A percentile compares a stretch with the other conserved stretches of the same genome.
These are phyloP conservation scores for Caenorhabditis becei DNA, from an alignment of 2,888 invertebrate genomes.

Conservation along the genomic window DNA sequence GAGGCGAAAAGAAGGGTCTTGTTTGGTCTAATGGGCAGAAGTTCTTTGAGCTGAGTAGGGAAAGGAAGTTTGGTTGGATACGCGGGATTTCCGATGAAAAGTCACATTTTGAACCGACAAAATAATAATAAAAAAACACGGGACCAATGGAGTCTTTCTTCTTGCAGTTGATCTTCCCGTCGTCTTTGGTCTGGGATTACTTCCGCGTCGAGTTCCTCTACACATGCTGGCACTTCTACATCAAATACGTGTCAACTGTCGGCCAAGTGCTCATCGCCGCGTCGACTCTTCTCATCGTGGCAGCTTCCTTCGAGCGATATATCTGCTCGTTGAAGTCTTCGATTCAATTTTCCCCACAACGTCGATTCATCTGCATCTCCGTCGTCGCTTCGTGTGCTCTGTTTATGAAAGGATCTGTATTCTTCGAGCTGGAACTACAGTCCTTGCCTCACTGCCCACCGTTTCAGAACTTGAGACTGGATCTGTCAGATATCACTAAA, in stretches of 20 bases:
- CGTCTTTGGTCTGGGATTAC: slow-evolving; percentile 67
- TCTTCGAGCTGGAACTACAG: slow-evolving; percentile 65
- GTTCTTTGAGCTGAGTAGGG: neutral
- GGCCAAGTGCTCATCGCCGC: slow-evolving; percentile 72
- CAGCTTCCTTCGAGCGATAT: slow-evolving; percentile 75
- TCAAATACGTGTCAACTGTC: slow-evolving; percentile 69
- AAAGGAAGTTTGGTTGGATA: neutral
- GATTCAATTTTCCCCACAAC: slow-evolving; percentile 55
- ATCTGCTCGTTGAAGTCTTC: slow-evolving; percentile 62
- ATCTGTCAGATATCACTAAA: slow-evolving; percentile 60
- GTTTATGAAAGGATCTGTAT: slow-evolving; percentile 68
- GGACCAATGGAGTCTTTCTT: neutral
- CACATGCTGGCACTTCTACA: slow-evolving; percentile 72
- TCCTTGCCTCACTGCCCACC: slow-evolving; percentile 62
- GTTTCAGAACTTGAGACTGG: slow-evolving; percentile 60
- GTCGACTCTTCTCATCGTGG: slow-evolving; percentile 74
- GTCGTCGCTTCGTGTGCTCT: slow-evolving; percentile 58
- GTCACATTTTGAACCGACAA: no score
- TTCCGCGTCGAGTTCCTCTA: slow-evolving; percentile 65
- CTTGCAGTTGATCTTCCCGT: slow-evolving; percentile 71
- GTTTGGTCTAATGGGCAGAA: slow-evolving; percentile 17
- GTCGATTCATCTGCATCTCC: slow-evolving; percentile 47
- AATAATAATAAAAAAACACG: neutral
- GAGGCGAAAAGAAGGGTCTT: neutral
- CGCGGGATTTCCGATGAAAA: no score